Evolutionary conservation across 2,113 vertebrate genomes (phyloP).

Genomic region (Scartelaos histophorus): DNA sequence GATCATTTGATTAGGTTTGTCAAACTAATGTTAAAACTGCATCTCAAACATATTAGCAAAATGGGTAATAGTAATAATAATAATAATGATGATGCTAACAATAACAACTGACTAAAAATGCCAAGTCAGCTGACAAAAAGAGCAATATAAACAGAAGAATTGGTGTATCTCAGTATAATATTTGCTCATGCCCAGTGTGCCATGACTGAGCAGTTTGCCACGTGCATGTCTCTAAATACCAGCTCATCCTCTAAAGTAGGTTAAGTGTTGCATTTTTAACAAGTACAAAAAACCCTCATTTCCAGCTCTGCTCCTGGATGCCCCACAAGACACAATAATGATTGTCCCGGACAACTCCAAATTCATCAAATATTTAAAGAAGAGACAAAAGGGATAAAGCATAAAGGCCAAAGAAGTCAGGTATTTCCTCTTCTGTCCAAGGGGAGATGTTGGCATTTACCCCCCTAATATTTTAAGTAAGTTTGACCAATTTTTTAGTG

Average conservation of each 20-base stretch:
- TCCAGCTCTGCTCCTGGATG: conserved; percentile 24
- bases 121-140: too few species aligned
- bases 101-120: too few species aligned
- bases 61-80: too few species aligned
- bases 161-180: too few species aligned
- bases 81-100: too few species aligned
- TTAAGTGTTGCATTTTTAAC: conserved; percentile 58
- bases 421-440: too few species aligned
- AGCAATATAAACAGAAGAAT: too few species aligned
- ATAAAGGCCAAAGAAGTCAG: background rate
- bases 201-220: conserved; percentile 15
- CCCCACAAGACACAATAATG: conserved; percentile 48
- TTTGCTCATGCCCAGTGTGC: conserved; percentile 36
- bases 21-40: too few species aligned
- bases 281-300: conserved; percentile 33
- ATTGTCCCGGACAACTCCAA: conserved; percentile 42
- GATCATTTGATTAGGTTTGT: background rate
- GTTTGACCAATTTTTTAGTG: too few species aligned
- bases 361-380: conserved; percentile 64
- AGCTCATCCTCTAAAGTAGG: conserved; percentile 46
- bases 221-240: conserved; percentile 17
- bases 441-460: background rate
- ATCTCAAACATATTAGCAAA: too few species aligned
- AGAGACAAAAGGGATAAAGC: background rate
- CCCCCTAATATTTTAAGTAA: too few species aligned